phyloP scores from a whole-genome alignment of 2,113 vertebrate species.

The Mugil cephalus region DNA sequence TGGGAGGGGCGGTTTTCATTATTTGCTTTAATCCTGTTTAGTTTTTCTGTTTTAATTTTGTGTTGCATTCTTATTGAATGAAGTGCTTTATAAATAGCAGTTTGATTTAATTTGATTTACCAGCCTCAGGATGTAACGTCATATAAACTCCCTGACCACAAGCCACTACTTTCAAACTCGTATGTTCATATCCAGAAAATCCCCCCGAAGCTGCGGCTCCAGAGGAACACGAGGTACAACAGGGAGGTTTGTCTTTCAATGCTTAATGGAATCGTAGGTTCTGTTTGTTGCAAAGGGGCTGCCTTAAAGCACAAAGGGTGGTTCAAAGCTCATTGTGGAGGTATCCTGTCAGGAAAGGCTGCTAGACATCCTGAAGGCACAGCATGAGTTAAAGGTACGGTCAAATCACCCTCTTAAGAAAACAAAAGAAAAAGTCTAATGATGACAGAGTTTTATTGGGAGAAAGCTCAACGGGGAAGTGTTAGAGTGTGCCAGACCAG shows the following conservation, averaged over 20 bases:
- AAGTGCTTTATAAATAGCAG: too few species aligned
- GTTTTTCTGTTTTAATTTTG: too few species aligned
- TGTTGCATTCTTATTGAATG: too few species aligned
- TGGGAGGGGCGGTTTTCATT: too few species aligned
- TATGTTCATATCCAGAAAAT: background rate
- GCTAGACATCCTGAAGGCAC: slow-evolving; percentile 19
- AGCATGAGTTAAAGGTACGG: slow-evolving; percentile 14
- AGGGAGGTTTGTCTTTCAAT: slow-evolving; percentile 27
- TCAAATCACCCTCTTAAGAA: background rate
- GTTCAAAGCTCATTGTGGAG: slow-evolving; percentile 27
- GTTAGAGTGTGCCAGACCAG: too few species aligned
- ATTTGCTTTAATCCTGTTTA: too few species aligned
- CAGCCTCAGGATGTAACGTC: too few species aligned
- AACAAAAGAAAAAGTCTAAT: background rate
- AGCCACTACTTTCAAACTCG: background rate
- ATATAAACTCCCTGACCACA: too few species aligned
- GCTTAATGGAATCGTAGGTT: slow-evolving; percentile 37
- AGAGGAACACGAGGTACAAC: slow-evolving; percentile 34
- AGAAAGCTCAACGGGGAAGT: background rate
- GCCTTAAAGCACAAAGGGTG: slow-evolving; percentile 44
- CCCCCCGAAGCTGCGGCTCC: slow-evolving; percentile 2
- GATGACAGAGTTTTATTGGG: background rate
- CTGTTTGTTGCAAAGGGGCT: slow-evolving; percentile 49
- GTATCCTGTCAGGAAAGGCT: slow-evolving; percentile 69
- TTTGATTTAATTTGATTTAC: too few species aligned